A percentile compares a stretch with the other conserved stretches of the same genome.
phyloP scores from a whole-genome alignment of 2,113 vertebrate species.

The Sakesphorus luctuosus region DNA sequence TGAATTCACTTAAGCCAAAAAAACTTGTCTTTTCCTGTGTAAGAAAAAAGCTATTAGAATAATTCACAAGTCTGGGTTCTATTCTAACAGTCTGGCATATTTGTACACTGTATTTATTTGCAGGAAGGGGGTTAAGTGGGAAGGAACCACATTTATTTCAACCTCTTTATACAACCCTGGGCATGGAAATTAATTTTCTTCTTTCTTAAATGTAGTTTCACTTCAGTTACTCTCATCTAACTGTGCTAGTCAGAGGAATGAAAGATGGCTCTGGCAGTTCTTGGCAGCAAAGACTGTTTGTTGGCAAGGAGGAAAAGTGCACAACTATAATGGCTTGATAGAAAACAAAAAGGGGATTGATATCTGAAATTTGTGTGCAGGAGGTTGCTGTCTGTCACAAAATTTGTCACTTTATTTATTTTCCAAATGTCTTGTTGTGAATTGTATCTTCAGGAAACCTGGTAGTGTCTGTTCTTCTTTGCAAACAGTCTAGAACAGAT shows the following conservation, averaged over 20 bases:
- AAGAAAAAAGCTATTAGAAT: not conserved
- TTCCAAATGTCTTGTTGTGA: not conserved
- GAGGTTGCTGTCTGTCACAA: not conserved
- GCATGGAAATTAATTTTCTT: not conserved
- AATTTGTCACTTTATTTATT: not conserved
- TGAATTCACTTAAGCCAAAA: conserved; percentile 34
- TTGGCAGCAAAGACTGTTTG: not conserved
- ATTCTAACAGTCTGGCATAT: not conserved
- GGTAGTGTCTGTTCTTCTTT: not conserved
- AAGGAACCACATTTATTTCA: not conserved
- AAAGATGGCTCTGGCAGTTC: not conserved
- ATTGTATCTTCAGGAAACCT: not conserved
- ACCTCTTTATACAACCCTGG: not conserved
- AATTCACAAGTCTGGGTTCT: not conserved
- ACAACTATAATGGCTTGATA: not conserved
- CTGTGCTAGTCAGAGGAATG: not conserved
- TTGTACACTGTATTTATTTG: not conserved
- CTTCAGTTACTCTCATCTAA: not conserved
- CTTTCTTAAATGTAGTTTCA: not conserved
- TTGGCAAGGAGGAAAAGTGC: not conserved
- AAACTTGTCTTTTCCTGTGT: not conserved
- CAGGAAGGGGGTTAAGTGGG: not conserved
- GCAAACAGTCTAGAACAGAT: not conserved
- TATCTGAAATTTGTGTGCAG: not conserved
- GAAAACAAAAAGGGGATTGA: not conserved